Evolutionary conservation across 2,797 vertebrate species (phyloP), one percentile per base, ranked within the genome.

Genomic region (Hypotaenidia okinawae): DNA sequence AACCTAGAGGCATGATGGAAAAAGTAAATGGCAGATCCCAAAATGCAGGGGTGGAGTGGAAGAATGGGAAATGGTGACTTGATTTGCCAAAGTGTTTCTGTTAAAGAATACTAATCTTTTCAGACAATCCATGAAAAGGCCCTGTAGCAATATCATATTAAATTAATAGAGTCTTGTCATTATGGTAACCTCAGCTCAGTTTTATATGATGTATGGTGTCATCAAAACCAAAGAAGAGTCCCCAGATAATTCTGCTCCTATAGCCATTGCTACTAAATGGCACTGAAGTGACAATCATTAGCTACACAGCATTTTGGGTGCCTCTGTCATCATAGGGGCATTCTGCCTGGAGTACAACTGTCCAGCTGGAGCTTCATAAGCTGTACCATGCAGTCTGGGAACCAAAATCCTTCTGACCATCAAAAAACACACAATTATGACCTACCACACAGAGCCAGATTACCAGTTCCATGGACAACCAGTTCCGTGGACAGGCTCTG

Each of bases 71-170:
- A 68, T 1, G 66, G 74, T 33, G 55, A 68, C 80, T 92, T 58
- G 37, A 75, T 81, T 81, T 89, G 90, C 86, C 92, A 78, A 83
- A 95, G 69, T 33, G 83, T 23, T 84, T 84, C 83, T 76, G 66
- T 72, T 84, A 57, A 79, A 68, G 75, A 92, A 45, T 88, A 90
- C 81, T 88, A 92, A 96, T 95, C 90, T 64, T 49, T 51, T 61
- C 88, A 91, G 92, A 94, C 90, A 88, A 64, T 33, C 73, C 85
- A 81, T 5, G 66, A 89, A 51, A 39, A 95, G 69, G 55, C 79
- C 93, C 93, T 74, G 79, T 39, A 81, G 93, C 86, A 72, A 75
- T 88, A 81, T 86, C 90, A 78, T 58, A 84, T 78, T 84, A 54
- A 95, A 94, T 96, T 88, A 95, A 91, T 39, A 19, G 35, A 75